Conservation (phyloP, 2,797 vertebrate species). For the Pipistrellus kuhlii region DNA sequence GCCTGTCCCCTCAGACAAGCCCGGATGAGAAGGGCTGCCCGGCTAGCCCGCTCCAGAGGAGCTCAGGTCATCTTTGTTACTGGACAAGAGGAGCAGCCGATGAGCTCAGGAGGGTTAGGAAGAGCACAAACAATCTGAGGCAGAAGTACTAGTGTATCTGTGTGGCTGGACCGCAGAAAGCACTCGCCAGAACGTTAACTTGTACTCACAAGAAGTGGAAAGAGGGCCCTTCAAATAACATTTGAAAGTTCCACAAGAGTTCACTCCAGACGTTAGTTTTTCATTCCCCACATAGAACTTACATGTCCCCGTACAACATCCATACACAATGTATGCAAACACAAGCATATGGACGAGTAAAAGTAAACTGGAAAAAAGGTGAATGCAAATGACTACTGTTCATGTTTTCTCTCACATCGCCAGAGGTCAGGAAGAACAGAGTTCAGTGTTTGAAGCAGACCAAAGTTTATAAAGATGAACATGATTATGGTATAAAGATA, state of each 20-base stretch:
- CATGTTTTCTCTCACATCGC: neutral
- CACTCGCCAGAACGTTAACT: neutral
- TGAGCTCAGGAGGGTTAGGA: neutral
- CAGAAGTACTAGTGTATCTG: neutral
- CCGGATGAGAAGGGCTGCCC: neutral
- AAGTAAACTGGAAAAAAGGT: neutral
- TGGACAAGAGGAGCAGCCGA: neutral
- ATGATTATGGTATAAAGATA: neutral
- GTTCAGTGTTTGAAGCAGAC: neutral
- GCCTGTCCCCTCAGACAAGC: neutral
- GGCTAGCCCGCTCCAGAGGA: neutral
- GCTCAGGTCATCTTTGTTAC: neutral
- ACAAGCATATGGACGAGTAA: neutral
- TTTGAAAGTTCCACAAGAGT: constrained; percentile 26
- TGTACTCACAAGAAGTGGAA: neutral
- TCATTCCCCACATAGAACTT: neutral
- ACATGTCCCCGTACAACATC: rapidly evolving
- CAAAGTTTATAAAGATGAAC: neutral
- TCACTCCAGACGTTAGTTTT: neutral
- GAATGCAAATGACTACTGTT: neutral
- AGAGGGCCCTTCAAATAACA: constrained; percentile 4
- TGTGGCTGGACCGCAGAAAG: neutral
- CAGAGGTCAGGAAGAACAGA: neutral
- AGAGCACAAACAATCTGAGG: neutral
- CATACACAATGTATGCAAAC: neutral